Conservation (phyloP, 2,888 invertebrate species). For the Melanotus villosus region DNA sequence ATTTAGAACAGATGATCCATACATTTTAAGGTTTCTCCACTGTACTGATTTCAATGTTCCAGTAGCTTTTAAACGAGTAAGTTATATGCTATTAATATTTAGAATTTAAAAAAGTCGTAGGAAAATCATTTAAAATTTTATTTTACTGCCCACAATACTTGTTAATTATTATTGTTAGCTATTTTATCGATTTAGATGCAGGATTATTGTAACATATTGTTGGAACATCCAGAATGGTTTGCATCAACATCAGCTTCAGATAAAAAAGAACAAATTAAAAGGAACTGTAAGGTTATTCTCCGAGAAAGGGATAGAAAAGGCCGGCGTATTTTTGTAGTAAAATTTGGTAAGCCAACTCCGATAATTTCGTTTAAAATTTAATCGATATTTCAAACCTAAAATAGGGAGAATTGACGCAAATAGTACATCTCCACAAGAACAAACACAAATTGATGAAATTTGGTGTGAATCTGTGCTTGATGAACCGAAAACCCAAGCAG, state of each 20-base stretch:
- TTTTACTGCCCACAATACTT: too few relatives aligned
- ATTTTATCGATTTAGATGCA: conserved; percentile 57
- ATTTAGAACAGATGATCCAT: conserved; percentile 61
- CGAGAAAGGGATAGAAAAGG: conserved; percentile 62
- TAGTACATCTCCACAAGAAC: conserved; percentile 57
- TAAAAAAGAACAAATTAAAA: conserved; percentile 57
- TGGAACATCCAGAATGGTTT: conserved; percentile 63
- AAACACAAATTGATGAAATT: conserved; percentile 63
- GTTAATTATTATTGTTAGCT: too few relatives aligned
- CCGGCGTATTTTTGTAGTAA: conserved; percentile 60
- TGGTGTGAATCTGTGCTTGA: conserved; percentile 64
- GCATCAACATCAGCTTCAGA: conserved; percentile 56
- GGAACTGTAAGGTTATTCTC: conserved; percentile 60
- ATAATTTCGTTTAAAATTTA: too few relatives aligned
- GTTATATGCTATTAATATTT: not conserved
- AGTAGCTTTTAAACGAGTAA: conserved; percentile 62
- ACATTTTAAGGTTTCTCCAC: conserved; percentile 62
- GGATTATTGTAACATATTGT: conserved; percentile 59
- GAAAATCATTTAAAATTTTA: not conserved
- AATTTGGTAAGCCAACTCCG: not conserved
- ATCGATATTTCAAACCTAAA: not conserved
- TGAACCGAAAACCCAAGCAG: conserved; percentile 58
- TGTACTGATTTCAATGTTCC: conserved; percentile 61
- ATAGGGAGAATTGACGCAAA: conserved; percentile 57
- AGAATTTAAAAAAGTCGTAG: not conserved